These are phyloP conservation scores for Ceramica pisi DNA, from an alignment of 2,888 invertebrate species.

Conservation along the genomic window DNA sequence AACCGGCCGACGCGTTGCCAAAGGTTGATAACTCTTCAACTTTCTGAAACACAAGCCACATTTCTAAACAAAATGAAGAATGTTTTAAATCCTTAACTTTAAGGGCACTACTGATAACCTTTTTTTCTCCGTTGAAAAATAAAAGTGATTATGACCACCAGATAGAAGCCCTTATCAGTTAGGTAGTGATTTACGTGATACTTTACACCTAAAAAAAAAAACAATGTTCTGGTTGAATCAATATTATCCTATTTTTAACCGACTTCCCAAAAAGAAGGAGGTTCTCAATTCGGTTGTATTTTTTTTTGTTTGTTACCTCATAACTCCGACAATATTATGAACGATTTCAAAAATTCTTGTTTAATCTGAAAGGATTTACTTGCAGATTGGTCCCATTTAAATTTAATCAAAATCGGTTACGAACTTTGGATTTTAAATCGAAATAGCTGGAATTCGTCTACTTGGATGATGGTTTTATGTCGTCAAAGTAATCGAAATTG, in stretches of 20 bases:
- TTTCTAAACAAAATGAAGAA: slow-evolving; percentile 12
- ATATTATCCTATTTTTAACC: slow-evolving; percentile 1
- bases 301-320: no score
- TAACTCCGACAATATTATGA: no score
- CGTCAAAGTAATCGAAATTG: no score
- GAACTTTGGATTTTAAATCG: no score
- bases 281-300: no score
- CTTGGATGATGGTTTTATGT: no score
- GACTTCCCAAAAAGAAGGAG: no score
- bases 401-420: no score
- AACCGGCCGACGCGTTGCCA: slow-evolving; percentile 97
- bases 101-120: slow-evolving; percentile 19
- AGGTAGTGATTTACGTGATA: background rate
- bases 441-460: no score
- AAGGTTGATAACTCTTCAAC: slow-evolving; percentile 93
- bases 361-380: no score
- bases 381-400: no score
- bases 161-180: background rate
- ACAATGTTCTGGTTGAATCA: background rate
- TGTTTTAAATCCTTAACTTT: background rate
- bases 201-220: background rate
- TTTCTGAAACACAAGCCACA: slow-evolving; percentile 82
- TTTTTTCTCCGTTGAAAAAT: slow-evolving; percentile 4
- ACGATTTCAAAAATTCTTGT: no score
- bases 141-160: background rate